Base-by-base conservation (phyloP, 2,888 invertebrate genomes). In the Neoscelio sp. region DNA sequence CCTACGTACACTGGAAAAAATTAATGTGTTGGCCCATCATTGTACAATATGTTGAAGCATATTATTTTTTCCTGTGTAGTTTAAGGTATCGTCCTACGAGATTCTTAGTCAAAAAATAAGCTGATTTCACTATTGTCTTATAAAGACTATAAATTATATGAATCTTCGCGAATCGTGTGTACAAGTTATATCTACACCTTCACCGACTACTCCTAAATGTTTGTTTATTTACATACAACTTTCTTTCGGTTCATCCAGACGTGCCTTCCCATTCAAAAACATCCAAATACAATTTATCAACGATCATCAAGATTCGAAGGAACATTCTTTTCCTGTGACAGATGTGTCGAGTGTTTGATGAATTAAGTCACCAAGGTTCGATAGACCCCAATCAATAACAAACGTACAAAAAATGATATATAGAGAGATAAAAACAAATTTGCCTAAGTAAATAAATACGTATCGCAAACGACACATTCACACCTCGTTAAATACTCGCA, bases 1-100 rank as follows among this genome's bases (percentile, higher is more conserved):
- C n/a, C n/a, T n/a, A n/a, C n/a, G n/a, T 50, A 84, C 85, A 42
- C 83, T 84, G 40, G 89, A 85, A 89, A 89, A 26, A 26, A 26
- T 26, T 26, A 26, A 26, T 26, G 26, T 26, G 26, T n/a, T n/a
- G n/a, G n/a, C n/a, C 71, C 71, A 71, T 73, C n/a, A n/a, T n/a
- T n/a, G n/a, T n/a, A n/a, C n/a, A n/a, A n/a, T n/a, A n/a, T n/a
- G n/a, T n/a, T n/a, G n/a, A n/a, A n/a, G n/a, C n/a, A n/a, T n/a
- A n/a, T n/a, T n/a, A n/a, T 18, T 33, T 42, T 40, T 12, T 28
- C 26, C 26, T 48, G 7, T 35, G 17, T 33, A 50, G 17, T 8
- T 18, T 17, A 35, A 30, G 46, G 33, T 35, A 40, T 52, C 28
- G 46, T 73, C 23, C 30, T 38, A 56, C 54, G 74, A 74, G 74